Conservation (phyloP, 1,140 invertebrate species). For the Meteorus sp. region DNA sequence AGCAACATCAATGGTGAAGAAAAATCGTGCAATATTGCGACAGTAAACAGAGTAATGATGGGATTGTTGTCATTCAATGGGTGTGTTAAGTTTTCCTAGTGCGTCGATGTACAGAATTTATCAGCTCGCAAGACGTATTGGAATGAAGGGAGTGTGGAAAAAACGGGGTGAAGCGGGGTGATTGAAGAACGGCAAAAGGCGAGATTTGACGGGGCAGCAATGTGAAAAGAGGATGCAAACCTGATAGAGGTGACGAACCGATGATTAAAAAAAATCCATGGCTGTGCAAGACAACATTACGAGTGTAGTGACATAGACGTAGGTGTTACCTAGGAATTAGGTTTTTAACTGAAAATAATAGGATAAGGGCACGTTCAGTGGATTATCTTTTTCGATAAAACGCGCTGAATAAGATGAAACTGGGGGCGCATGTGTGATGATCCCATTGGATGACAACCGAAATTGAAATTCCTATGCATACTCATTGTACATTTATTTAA, state of each 20-base stretch:
- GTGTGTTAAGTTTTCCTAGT: conserved; percentile 38
- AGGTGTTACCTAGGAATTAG: conserved; percentile 56
- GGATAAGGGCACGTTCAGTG: conserved; percentile 46
- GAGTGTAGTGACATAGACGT: conserved; percentile 51
- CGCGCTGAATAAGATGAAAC: no score
- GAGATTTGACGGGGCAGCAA: conserved; percentile 1
- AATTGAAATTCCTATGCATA: not conserved
- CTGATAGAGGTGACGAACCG: no score
- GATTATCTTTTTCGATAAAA: conserved; percentile 47
- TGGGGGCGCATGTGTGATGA: conserved; percentile 16
- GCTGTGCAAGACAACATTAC: conserved; percentile 59
- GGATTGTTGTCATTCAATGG: conserved; percentile 46
- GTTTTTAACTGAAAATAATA: conserved; percentile 45
- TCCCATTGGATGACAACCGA: conserved; percentile 44
- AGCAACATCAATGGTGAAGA: conserved; percentile 1
- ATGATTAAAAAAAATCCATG: conserved; percentile 50
- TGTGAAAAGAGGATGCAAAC: not conserved
- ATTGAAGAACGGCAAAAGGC: not conserved
- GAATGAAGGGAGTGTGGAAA: not conserved
- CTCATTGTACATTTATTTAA: conserved; percentile 54
- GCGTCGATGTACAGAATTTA: conserved; percentile 16
- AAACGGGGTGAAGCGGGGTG: conserved; percentile 6
- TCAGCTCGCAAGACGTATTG: conserved; percentile 1
- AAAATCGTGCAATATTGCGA: conserved; percentile 56
- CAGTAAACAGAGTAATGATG: conserved; percentile 38